Evolutionary conservation across 2,113 vertebrate genomes (phyloP).

Genomic region (Synchiropus splendidus): DNA sequence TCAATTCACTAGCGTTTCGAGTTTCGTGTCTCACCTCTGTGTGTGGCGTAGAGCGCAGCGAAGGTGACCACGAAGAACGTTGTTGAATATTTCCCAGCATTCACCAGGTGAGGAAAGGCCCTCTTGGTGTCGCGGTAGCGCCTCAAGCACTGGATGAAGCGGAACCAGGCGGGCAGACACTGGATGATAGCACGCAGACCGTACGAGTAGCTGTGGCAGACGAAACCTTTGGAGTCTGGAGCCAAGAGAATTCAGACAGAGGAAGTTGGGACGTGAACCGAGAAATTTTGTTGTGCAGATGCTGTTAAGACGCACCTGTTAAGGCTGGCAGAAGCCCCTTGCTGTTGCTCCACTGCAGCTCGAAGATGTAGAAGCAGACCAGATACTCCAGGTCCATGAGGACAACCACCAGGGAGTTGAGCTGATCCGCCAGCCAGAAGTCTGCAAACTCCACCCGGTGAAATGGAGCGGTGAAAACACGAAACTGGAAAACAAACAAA

Average conservation of each 20-base stretch:
- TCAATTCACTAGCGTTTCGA: too few species aligned
- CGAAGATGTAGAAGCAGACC: constrained; percentile 97
- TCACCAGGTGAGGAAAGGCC: constrained; percentile 94
- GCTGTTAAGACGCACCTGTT: constrained; percentile 28
- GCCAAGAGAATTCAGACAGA: too few species aligned
- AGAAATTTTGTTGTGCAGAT: neutral
- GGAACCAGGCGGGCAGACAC: constrained; percentile 96
- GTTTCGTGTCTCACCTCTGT: constrained; percentile 73
- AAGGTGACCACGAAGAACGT: constrained; percentile 98
- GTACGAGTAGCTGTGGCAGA: constrained; percentile 88
- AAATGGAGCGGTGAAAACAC: constrained; percentile 94
- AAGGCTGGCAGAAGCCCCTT: constrained; percentile 72
- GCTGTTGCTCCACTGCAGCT: constrained; percentile 81
- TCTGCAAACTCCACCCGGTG: constrained; percentile 97
- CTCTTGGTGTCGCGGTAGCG: constrained; percentile 95
- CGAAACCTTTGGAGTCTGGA: constrained; percentile 18
- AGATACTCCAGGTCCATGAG: constrained; percentile 98
- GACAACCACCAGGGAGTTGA: constrained; percentile 91
- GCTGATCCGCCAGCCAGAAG: constrained; percentile 98
- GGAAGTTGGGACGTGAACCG: neutral
- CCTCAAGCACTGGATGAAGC: constrained; percentile 96
- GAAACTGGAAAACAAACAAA: constrained; percentile 70
- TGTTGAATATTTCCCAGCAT: constrained; percentile 97
- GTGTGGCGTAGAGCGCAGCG: constrained; percentile 85
- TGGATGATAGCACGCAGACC: constrained; percentile 93